These are phyloP conservation scores for Entomyzon cyanotis DNA, from an alignment of 2,113 vertebrate genomes.

Conservation along the genomic window DNA sequence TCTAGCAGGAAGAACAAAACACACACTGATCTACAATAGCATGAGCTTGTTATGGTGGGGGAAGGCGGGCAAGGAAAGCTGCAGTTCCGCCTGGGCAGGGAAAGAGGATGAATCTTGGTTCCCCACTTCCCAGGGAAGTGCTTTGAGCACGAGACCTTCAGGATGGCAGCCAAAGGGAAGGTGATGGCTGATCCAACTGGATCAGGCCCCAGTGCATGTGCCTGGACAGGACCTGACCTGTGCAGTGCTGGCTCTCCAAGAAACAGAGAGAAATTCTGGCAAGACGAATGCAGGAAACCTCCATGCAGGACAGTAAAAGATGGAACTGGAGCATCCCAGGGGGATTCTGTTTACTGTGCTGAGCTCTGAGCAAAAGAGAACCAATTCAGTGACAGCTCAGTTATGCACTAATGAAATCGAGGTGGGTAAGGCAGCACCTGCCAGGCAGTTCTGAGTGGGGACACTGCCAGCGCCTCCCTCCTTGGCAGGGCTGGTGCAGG, in stretches of 20 bases:
- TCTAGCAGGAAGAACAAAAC: not conserved
- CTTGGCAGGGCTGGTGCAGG: not conserved
- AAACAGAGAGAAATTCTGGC: not conserved
- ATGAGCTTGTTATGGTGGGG: accelerated
- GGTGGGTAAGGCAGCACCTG: constrained; percentile 8
- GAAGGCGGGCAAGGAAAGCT: not conserved
- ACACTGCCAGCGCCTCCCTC: not conserved
- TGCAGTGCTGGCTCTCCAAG: accelerated
- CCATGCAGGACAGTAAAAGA: accelerated
- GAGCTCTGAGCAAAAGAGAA: not conserved
- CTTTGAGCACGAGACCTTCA: not conserved
- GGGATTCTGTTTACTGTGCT: not conserved
- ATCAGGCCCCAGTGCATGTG: not conserved
- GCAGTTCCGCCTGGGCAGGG: not conserved
- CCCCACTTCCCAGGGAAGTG: not conserved
- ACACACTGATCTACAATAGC: not conserved
- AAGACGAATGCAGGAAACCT: not conserved
- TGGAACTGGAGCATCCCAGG: not conserved
- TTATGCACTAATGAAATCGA: not conserved
- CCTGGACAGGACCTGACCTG: not conserved
- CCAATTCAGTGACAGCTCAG: not conserved
- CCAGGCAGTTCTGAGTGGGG: accelerated
- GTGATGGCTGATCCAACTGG: not conserved
- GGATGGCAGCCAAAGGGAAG: not conserved
- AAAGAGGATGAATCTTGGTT: not conserved